Base-by-base conservation (phyloP, 1,140 invertebrate species). In the Phortica variegata region DNA sequence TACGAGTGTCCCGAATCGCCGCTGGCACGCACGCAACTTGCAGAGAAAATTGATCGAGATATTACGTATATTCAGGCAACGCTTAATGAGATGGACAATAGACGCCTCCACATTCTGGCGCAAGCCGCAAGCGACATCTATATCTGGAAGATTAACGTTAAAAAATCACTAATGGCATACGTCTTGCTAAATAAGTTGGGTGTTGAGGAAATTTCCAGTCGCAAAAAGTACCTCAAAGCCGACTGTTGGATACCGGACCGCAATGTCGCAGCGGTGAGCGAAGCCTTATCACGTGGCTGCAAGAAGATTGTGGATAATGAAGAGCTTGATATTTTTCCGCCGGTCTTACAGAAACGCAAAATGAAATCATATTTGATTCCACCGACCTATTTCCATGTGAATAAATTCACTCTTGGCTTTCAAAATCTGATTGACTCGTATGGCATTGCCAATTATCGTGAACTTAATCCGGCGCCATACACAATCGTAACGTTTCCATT, bases 201-300 rank as follows among this genome's bases (percentile, higher is more conserved):
- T 71, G 75, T 88, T 45, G 90, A 93, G 69, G 91, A 91, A 56
- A 84, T 90, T 77, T 85, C 89, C 60, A 86, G 91, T 7, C 88
- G 87, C 17, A 91, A 94, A 68, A 88, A 88, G 53, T 97, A 93
- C 79, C 79, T 98, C 29, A 94, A 97, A 54, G 93, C 89, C 7
- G 95, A 98, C 78, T 95, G 93, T 76, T 98, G 94, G 93, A 88
- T 93, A 54, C 91, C 95, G 0, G 83, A 84, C 1, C 79, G 84
- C 20, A 90, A 97, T 58, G 78, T 96, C 16, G 81, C 85, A 15
- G 81, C 83, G 20, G 92, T 98, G 26, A 89, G 93, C 58, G 82
- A 87, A 46, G 92, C 92, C 8, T 79, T 98, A 7, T 82, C 85
- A 34, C 84, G 90, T 61, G 95, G 94, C 76, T 93, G 93, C 29